Conservation (phyloP, 2,113 vertebrate genomes). For the Azemiops feae region DNA sequence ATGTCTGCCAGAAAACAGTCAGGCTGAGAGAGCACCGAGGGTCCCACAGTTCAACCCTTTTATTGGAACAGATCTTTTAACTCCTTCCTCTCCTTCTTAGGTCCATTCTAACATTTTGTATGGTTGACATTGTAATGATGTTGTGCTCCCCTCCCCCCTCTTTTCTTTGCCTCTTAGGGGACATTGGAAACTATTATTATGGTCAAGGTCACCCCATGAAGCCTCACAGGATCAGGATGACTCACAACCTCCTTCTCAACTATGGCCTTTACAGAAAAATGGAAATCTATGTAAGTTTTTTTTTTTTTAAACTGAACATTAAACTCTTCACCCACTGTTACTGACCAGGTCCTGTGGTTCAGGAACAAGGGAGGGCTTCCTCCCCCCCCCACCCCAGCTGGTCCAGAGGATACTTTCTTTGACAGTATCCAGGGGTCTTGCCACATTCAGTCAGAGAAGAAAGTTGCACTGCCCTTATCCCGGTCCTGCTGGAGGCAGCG, state of each 20-base stretch:
- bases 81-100: not conserved
- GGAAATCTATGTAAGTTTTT: conserved; percentile 94
- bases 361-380: not conserved
- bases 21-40: not conserved
- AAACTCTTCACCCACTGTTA: not conserved
- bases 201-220: conserved; percentile 99
- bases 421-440: not conserved
- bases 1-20: not conserved
- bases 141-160: not conserved
- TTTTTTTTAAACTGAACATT: not conserved
- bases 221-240: conserved; percentile 97
- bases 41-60: not conserved
- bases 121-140: rapidly evolving
- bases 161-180: conserved; percentile 72
- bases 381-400: not conserved
- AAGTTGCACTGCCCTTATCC: not conserved
- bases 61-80: not conserved
- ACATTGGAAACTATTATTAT: conserved; percentile 98
- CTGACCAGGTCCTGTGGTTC: not conserved
- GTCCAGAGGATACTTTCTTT: not conserved
- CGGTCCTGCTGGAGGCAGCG: not conserved
- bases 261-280: conserved; percentile 98
- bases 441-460: not conserved
- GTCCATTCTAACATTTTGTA: rapidly evolving
- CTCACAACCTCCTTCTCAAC: conserved; percentile 96